Percentiles rank a stretch among this genome's conserved stretches.
phyloP scores from a whole-genome alignment of 2,113 vertebrate genomes.

The Hystrix brachyura region DNA sequence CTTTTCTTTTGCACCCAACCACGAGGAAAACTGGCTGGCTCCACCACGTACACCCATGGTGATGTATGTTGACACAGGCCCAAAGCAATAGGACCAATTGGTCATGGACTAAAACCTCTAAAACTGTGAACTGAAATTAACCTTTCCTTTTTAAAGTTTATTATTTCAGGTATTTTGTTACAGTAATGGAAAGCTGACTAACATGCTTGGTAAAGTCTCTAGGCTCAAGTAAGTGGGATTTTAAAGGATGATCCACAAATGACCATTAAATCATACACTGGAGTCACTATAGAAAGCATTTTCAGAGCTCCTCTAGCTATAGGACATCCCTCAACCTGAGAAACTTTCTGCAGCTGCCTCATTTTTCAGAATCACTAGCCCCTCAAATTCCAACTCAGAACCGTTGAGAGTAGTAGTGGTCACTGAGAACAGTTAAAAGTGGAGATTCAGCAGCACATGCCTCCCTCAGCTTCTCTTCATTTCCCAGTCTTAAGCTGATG shows the following conservation, averaged over 20 bases:
- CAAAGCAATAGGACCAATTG: background rate
- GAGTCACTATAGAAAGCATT: background rate
- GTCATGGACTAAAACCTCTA: background rate
- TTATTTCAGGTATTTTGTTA: background rate
- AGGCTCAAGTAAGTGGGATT: background rate
- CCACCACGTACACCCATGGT: too few relatives aligned
- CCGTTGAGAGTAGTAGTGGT: rapidly evolving
- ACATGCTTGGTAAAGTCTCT: background rate
- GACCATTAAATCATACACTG: background rate
- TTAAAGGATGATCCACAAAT: background rate
- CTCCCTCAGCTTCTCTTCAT: background rate
- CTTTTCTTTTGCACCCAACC: background rate
- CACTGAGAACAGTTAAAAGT: background rate
- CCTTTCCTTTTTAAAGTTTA: background rate
- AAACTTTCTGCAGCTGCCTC: background rate
- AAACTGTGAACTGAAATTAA: background rate
- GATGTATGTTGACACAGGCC: background rate
- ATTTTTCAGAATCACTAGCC: background rate
- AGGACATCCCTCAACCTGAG: background rate
- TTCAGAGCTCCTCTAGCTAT: background rate
- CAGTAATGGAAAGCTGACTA: background rate
- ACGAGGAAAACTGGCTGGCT: background rate
- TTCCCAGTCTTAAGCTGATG: background rate
- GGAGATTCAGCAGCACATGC: rapidly evolving
- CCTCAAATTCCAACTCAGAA: too few relatives aligned